Percentiles rank a stretch among this genome's conserved stretches.
Conservation (phyloP, 2,113 vertebrate species). For the Pavo muticus region DNA sequence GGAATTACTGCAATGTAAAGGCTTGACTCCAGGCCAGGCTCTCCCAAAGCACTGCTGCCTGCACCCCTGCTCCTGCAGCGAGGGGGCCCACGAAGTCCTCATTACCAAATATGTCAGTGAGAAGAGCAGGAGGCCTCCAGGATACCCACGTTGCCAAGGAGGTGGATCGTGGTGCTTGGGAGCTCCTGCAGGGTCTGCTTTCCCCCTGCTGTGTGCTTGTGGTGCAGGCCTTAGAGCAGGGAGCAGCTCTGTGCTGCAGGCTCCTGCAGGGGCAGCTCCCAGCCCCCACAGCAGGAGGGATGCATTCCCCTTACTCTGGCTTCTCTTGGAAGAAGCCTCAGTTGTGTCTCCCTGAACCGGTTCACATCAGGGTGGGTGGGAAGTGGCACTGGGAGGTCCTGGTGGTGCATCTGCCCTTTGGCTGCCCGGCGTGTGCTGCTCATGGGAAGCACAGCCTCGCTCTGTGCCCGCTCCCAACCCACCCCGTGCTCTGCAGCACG, state of each 20-base stretch:
- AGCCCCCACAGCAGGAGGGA: accelerated
- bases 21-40: background rate
- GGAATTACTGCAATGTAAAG: conserved; percentile 27
- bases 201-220: background rate
- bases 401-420: background rate
- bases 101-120: background rate
- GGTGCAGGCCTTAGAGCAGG: background rate
- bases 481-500: background rate
- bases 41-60: background rate
- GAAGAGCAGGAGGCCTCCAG: background rate
- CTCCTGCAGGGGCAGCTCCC: background rate
- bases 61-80: accelerated
- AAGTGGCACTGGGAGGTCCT: accelerated
- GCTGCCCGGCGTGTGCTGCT: background rate
- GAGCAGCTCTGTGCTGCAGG: background rate
- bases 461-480: background rate
- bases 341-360: accelerated
- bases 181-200: background rate
- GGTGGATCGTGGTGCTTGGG: background rate
- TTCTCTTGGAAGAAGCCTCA: background rate
- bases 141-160: background rate
- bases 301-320: background rate
- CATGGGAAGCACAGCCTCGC: too few relatives aligned
- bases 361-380: background rate
- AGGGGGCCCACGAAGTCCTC: accelerated